Evolutionary conservation across 2,113 vertebrate species (phyloP), one percentile per base, ranked within the genome.

Genomic region (Poecilia latipinna): DNA sequence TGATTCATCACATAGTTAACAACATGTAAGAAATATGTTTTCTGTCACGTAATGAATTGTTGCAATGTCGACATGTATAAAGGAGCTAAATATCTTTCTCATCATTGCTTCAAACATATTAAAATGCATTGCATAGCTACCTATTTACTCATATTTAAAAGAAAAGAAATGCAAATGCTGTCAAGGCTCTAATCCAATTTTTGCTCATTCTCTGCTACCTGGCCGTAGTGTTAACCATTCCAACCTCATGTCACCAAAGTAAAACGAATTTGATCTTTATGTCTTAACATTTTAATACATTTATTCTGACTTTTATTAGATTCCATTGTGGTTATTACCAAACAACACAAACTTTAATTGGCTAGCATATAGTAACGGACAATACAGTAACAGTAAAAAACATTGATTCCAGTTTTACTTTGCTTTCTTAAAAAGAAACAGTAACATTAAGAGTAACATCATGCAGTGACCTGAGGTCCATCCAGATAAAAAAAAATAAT

Each of bases 1-100:
- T 86, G 82, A 69, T 80, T 82, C 72, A 76, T 81, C 64, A 33
- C 68, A 79, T 68, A 65, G 76, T 70, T 33, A 76, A 84, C 66
- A 90, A 78, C 10, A 37, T 37, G 74, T 37, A 71, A 37, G 29
- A 61, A 80, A 68, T 33, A 80, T 66, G 31, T 61, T 80, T 26
- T 12, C 29, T 19, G 39, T 68, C 28, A 72, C 33, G 28, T 42
- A 7, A 64, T 4, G n/a, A 54, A 61, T 28, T 31, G 6, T 42
- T 57, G 22, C 15, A 57, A n/a, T 8, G 10, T 57, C 35, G 11
- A 37, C 35, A 37, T 37, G 35, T 37, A 37, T 37, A 37, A 37
- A 37, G 35, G 35, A 37, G 35, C 35, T 37, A 37, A 37, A 37
- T 37, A 2, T 37, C 35, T 37, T 37, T 37, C 35, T 37, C 35